Base-by-base conservation (phyloP, 2,888 invertebrate genomes). In the Patella pellucida region DNA sequence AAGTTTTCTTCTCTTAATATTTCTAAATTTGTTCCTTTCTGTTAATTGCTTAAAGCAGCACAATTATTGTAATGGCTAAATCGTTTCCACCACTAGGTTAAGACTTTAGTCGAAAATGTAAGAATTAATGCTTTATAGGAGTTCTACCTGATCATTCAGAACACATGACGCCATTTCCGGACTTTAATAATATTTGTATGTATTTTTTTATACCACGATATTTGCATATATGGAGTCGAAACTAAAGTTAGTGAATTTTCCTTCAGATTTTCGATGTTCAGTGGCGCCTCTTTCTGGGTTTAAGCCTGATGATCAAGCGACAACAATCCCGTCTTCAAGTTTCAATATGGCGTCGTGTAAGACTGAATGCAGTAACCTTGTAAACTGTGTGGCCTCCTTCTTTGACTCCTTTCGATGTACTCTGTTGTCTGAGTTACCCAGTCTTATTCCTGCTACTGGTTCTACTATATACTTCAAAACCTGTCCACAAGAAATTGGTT, bases 401-500 rank as follows among this genome's bases (percentile, higher is more conserved):
- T 81, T 76, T 62, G 56, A 77, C 71, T 23, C 72, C 19, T 51
- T 68, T 4, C 68, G 69, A 1, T 85, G 85, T 50, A 69, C 68
- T n/a, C 76, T 83, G 15, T 68, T 82, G 9, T 74, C 56, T n/a
- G 74, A 76, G 54, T 75, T 82, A 19, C 80, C 82, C 3, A 23
- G 70, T 1, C 74, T 82, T 14, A 68, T 78, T 11, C 62, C 71
- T 14, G 77, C 81, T 19, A 68, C 68, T 0, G 79, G 82, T 31
- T 83, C 82, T 75, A 79, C 82, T 62, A 41, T 86, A 15, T 81
- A 82, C 62, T 76, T 85, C 14, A 85, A 84, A 69, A 84, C 84
- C 0, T 86, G 86, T 79, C 86, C 86, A 0, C 68, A 71, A 0
- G 56, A 71, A 52, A 67, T 62, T 0, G 75, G 73, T 4, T 52